Evolutionary conservation across 2,113 vertebrate genomes (phyloP).

Genomic region (Neomonachus schauinslandi): DNA sequence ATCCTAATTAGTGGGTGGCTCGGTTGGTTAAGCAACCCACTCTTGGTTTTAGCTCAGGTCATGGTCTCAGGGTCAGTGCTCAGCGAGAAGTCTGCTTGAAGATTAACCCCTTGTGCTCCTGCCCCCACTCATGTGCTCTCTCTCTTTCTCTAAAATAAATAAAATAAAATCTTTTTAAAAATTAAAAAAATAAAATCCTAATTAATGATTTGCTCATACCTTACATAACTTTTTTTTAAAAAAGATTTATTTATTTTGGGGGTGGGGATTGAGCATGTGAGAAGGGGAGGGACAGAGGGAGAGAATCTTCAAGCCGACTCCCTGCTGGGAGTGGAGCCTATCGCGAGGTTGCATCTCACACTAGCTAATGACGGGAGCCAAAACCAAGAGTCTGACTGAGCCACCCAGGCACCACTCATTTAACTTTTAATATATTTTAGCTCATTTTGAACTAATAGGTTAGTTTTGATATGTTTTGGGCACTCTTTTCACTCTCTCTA

Average conservation of each 20-base stretch:
- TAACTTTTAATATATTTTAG: neutral
- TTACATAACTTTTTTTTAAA: neutral
- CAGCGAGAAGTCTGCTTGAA: neutral
- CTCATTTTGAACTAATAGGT: neutral
- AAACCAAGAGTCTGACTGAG: neutral
- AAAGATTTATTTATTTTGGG: too few species aligned
- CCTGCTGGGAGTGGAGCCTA: neutral
- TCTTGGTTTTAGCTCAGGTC: neutral
- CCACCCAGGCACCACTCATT: too few species aligned
- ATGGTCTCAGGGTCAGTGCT: neutral
- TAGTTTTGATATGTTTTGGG: neutral
- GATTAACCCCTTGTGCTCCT: neutral
- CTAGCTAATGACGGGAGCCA: neutral
- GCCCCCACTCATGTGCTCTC: neutral
- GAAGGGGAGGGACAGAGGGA: too few species aligned
- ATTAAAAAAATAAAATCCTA: neutral
- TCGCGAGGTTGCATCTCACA: rapidly evolving
- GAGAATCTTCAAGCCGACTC: neutral
- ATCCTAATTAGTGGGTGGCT: neutral
- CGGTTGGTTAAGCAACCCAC: neutral
- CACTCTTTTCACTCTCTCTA: neutral
- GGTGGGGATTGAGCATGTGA: neutral
- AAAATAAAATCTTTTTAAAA: neutral
- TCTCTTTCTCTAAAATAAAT: neutral
- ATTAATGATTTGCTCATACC: neutral